Conservation (phyloP, 2,888 invertebrate genomes). For the Perizoma affinitatum region DNA sequence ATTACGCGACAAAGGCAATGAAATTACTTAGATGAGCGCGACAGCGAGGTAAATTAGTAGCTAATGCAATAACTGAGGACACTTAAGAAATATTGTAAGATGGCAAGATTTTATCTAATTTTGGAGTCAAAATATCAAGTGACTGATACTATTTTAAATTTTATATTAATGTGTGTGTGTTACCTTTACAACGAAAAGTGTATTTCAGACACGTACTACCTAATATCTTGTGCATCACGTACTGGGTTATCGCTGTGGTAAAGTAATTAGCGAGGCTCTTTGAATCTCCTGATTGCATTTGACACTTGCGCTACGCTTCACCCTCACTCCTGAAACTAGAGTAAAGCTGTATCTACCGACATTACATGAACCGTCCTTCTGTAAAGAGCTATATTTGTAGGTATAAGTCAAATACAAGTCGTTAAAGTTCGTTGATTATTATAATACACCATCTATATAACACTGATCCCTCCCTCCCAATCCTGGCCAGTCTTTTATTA, state of each 20-base stretch:
- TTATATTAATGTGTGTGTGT: no score
- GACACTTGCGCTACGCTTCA: constrained; percentile 50
- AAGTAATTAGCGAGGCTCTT: constrained; percentile 65
- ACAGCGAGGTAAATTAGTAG: constrained; percentile 55
- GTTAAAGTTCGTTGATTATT: no score
- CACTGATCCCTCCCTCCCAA: no score
- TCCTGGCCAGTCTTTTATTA: no score
- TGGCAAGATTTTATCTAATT: no score
- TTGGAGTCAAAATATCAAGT: no score
- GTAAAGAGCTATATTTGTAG: no score
- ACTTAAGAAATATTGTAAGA: constrained; percentile 26
- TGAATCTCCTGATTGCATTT: constrained; percentile 64
- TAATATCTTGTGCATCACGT: neutral
- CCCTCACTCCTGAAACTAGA: constrained; percentile 27
- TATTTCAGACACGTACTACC: constrained; percentile 1
- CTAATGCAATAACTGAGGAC: constrained; percentile 55
- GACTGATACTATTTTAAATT: no score
- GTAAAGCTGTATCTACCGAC: constrained; percentile 17
- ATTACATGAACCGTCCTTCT: constrained; percentile 29
- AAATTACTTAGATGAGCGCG: constrained; percentile 53
- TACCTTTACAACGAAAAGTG: neutral
- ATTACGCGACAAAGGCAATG: constrained; percentile 40
- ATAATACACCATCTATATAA: no score
- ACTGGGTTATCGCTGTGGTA: constrained; percentile 45
- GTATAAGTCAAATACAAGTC: no score